Conservation (phyloP, 2,113 vertebrate species). For the Nerophis lumbriciformis region DNA sequence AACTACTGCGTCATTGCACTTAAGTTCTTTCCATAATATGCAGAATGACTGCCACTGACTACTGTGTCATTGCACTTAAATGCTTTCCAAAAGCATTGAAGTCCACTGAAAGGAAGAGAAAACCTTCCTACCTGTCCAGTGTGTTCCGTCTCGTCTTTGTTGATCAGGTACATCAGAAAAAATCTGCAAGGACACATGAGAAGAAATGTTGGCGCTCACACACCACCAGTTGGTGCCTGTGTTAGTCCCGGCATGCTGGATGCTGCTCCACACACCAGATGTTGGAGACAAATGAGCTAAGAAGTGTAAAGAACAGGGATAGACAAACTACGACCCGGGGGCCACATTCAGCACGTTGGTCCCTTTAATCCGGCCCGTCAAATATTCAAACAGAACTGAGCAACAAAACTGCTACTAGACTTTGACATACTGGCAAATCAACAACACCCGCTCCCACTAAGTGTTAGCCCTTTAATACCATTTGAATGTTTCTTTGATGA, state of each 20-base stretch:
- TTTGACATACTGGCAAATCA: too few species aligned
- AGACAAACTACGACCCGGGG: too few species aligned
- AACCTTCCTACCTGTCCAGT: conserved; percentile 68
- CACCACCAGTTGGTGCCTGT: neutral
- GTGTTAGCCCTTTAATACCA: too few species aligned
- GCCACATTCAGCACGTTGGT: too few species aligned
- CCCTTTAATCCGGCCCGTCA: too few species aligned
- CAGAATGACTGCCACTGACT: too few species aligned
- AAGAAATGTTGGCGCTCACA: neutral
- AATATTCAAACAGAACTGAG: too few species aligned
- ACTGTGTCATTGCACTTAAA: neutral
- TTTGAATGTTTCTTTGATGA: too few species aligned
- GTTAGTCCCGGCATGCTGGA: neutral
- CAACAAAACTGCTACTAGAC: too few species aligned
- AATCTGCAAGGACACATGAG: conserved; percentile 54
- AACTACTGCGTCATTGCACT: too few species aligned
- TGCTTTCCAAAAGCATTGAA: neutral
- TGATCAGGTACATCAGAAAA: conserved; percentile 75
- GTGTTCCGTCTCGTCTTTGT: conserved; percentile 75
- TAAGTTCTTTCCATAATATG: too few species aligned
- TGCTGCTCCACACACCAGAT: neutral
- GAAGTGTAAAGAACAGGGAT: neutral
- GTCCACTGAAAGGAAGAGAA: neutral
- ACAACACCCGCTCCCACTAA: too few species aligned
- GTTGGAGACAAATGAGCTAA: neutral